Conservation (phyloP, 2,113 vertebrate species). For the Phalacrocorax brasilianus region DNA sequence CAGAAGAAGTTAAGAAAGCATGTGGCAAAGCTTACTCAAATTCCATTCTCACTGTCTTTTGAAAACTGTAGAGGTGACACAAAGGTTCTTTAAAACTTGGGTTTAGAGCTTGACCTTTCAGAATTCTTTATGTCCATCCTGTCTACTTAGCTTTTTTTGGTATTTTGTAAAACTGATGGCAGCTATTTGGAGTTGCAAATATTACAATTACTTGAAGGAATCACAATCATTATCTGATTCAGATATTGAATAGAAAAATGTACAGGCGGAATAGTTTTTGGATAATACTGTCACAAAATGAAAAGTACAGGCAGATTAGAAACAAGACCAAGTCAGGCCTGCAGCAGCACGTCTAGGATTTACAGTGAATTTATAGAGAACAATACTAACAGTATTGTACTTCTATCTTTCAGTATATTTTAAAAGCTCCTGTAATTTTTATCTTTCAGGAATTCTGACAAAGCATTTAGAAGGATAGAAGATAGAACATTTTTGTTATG, state of each 20-base stretch:
- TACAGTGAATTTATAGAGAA: background rate
- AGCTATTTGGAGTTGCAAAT: background rate
- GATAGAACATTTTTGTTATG: background rate
- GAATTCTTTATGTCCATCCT: background rate
- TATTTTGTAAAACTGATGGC: background rate
- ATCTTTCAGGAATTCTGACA: background rate
- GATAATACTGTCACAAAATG: background rate
- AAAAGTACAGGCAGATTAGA: background rate
- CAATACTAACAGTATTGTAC: background rate
- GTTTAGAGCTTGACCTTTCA: background rate
- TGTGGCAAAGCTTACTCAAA: background rate
- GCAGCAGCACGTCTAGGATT: background rate
- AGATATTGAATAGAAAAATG: background rate
- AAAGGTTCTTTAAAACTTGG: background rate
- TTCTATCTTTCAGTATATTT: background rate
- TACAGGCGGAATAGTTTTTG: background rate
- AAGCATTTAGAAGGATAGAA: background rate
- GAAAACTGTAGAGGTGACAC: background rate
- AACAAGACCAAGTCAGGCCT: background rate
- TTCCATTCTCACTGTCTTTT: background rate
- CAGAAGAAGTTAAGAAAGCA: background rate
- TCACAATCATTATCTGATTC: background rate
- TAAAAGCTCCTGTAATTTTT: background rate
- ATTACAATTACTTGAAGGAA: background rate
- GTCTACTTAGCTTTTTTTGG: background rate